A percentile compares a stretch with the other conserved stretches of the same genome.
These are phyloP conservation scores for Rotaria magnacalcarata DNA, from an alignment of 2,888 invertebrate genomes.

Conservation along the genomic window DNA sequence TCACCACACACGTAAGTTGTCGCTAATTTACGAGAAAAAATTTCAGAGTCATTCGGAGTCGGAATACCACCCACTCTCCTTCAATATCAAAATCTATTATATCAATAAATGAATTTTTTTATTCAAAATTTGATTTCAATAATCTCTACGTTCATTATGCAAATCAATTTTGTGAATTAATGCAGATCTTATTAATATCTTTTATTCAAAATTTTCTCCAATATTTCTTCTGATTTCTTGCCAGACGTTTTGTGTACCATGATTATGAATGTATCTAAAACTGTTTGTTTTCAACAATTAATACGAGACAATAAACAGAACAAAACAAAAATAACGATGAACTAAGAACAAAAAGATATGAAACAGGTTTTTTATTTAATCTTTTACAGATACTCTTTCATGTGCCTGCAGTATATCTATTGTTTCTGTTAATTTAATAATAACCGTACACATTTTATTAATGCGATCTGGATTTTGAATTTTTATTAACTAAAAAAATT, in stretches of 20 bases:
- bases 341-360: neutral
- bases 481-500: neutral
- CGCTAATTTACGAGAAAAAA: too few species aligned
- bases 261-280: neutral
- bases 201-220: slow-evolving; percentile 38
- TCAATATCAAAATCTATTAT: too few species aligned
- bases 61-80: too few species aligned
- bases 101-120: too few species aligned
- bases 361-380: neutral
- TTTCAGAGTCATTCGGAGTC: too few species aligned
- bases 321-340: neutral
- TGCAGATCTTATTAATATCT: neutral
- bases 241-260: neutral
- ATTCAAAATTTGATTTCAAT: too few species aligned
- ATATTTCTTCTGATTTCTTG: slow-evolving; percentile 39
- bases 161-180: too few species aligned
- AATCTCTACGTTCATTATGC: too few species aligned
- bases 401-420: neutral
- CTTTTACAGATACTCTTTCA: neutral
- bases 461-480: neutral
- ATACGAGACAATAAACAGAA: too few species aligned
- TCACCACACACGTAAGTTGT: too few species aligned
- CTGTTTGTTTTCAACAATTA: neutral
- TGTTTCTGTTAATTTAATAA: slow-evolving; percentile 27
- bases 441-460: neutral